phyloP scores from a whole-genome alignment of 2,797 vertebrate genomes.

The Distichodus sexfasciatus region DNA sequence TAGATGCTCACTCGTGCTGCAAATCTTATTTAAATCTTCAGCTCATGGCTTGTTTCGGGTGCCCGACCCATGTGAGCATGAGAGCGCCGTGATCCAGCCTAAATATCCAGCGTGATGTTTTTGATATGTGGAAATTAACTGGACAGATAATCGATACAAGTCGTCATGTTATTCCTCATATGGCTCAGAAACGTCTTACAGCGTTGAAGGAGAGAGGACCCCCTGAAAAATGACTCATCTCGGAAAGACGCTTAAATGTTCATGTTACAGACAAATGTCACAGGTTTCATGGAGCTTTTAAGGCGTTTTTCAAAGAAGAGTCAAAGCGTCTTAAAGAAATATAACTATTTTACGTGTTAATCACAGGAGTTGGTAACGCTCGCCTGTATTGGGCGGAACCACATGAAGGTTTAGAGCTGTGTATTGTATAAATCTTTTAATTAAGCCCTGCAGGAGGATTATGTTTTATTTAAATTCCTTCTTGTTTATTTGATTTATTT shows the following conservation, averaged over 20 bases:
- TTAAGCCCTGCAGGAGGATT: too few species aligned
- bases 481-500: too few species aligned
- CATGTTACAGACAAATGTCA: slow-evolving; percentile 16
- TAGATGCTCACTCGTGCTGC: too few species aligned
- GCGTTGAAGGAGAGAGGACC: background rate
- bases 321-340: background rate
- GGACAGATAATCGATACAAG: background rate
- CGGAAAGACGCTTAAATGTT: slow-evolving; percentile 1
- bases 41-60: too few species aligned
- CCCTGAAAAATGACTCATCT: background rate
- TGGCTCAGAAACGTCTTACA: background rate
- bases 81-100: background rate
- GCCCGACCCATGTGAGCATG: background rate
- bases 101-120: background rate
- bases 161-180: background rate
- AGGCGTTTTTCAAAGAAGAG: background rate
- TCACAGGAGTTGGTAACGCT: too few species aligned
- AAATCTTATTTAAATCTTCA: too few species aligned
- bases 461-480: too few species aligned
- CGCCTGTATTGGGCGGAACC: too few species aligned
- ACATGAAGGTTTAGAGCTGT: too few species aligned
- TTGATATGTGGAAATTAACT: background rate
- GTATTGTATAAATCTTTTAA: too few species aligned
- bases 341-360: too few species aligned
- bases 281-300: slow-evolving; percentile 18